Evolutionary conservation across 2,113 vertebrate species (phyloP).

Genomic region (Gadus macrocephalus): DNA sequence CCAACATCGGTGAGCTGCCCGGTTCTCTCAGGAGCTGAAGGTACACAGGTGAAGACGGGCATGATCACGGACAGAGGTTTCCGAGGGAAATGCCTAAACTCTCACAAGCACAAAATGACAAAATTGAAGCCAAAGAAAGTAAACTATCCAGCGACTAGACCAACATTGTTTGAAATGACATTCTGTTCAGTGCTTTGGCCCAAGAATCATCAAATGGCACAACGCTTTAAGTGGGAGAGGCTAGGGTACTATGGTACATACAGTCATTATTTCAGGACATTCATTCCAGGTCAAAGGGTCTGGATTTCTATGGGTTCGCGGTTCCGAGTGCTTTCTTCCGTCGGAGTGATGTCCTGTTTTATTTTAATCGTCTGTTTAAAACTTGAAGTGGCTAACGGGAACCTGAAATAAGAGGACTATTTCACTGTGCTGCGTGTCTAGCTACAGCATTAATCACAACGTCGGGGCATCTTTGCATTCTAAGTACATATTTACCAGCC

Average conservation of each 20-base stretch:
- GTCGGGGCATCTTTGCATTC: slow-evolving; percentile 17
- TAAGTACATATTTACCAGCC: slow-evolving; percentile 27
- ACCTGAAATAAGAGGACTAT: no score
- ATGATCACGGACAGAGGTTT: not conserved
- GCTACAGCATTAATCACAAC: slow-evolving; percentile 25
- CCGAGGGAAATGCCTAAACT: not conserved
- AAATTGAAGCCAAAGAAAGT: not conserved
- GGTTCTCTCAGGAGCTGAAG: no score
- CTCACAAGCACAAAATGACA: not conserved
- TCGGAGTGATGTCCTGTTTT: no score
- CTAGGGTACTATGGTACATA: slow-evolving; percentile 30
- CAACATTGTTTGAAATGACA: slow-evolving; percentile 15
- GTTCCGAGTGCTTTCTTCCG: no score
- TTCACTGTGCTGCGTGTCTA: not conserved
- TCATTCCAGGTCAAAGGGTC: not conserved
- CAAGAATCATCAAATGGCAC: slow-evolving; percentile 27
- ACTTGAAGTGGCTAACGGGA: no score
- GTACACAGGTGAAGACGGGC: no score
- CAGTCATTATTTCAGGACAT: slow-evolving; percentile 11
- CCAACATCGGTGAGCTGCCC: no score
- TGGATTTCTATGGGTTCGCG: no score
- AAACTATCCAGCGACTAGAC: slow-evolving; percentile 13
- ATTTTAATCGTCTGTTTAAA: no score
- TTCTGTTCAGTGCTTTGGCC: slow-evolving; percentile 41
- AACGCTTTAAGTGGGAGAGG: slow-evolving; percentile 17